phyloP scores from a whole-genome alignment of 2,113 vertebrate species.

The Misgurnus anguillicaudatus region DNA sequence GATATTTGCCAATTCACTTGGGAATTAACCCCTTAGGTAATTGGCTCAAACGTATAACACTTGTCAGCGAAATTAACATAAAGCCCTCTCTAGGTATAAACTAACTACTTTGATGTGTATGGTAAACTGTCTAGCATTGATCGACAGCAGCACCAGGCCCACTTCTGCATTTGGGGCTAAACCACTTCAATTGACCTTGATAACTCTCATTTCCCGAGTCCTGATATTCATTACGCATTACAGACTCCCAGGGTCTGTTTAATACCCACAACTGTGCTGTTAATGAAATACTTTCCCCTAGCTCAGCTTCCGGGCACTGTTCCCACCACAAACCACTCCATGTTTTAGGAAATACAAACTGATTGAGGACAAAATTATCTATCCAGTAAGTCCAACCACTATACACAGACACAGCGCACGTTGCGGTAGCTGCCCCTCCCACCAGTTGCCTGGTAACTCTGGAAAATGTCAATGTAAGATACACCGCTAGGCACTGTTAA shows the following conservation, averaged over 20 bases:
- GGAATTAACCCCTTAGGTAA: no score
- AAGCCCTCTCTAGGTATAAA: background rate
- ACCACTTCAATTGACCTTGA: conserved; percentile 36
- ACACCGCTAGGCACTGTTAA: conserved; percentile 61
- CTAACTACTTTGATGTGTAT: background rate
- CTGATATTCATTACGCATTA: conserved; percentile 49
- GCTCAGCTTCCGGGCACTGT: conserved; percentile 47
- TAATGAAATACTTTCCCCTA: conserved; percentile 49
- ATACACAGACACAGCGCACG: conserved; percentile 24
- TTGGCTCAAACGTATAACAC: no score
- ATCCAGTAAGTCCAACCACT: conserved; percentile 41
- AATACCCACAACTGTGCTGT: conserved; percentile 40
- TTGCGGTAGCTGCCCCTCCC: conserved; percentile 34
- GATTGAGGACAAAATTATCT: conserved; percentile 44
- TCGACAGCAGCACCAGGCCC: conserved; percentile 34
- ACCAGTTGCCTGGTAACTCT: conserved; percentile 51
- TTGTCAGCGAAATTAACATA: no score
- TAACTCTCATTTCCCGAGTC: conserved; percentile 29
- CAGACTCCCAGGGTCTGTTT: background rate
- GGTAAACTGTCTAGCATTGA: background rate
- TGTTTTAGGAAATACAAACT: conserved; percentile 50
- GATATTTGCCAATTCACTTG: no score
- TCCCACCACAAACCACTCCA: conserved; percentile 35
- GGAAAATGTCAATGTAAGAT: conserved; percentile 54
- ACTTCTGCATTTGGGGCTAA: background rate